Percentiles rank a stretch among this genome's conserved stretches.
Evolutionary conservation across 2,797 vertebrate genomes (phyloP).

Genomic region (Fringilla coelebs): DNA sequence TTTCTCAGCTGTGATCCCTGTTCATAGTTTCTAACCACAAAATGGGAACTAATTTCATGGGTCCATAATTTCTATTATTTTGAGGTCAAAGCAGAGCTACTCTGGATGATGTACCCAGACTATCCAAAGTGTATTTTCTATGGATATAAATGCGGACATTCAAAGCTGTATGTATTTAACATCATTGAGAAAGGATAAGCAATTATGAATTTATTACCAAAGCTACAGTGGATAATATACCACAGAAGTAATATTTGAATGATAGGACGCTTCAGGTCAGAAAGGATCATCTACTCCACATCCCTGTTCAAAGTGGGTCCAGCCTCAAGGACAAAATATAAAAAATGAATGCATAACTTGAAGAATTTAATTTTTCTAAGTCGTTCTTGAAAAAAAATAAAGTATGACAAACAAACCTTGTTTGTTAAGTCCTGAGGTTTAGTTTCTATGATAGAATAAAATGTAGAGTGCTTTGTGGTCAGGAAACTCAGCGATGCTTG

Average conservation of each 20-base stretch:
- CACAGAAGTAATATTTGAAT: not conserved
- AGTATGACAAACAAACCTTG: not conserved
- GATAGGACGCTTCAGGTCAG: not conserved
- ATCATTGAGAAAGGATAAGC: not conserved
- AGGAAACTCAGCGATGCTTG: not conserved
- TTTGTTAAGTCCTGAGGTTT: not conserved
- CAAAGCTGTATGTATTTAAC: not conserved
- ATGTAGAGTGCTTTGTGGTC: not conserved
- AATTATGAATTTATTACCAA: constrained; percentile 38
- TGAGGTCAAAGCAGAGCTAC: not conserved
- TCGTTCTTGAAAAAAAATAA: not conserved
- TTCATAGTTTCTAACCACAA: not conserved
- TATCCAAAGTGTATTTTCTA: not conserved
- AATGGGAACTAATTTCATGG: constrained; percentile 13
- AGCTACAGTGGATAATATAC: not conserved
- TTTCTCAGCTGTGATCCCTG: not conserved
- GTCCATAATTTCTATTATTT: constrained; percentile 18
- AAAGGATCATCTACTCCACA: not conserved
- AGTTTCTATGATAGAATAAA: not conserved
- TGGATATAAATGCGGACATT: not conserved
- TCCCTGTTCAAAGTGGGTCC: not conserved
- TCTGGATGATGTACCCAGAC: not conserved
- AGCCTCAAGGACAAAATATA: not conserved
- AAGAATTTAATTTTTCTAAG: not conserved
- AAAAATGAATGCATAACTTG: not conserved